Base-by-base conservation (phyloP, 2,888 invertebrate genomes). In the Timandra comae region DNA sequence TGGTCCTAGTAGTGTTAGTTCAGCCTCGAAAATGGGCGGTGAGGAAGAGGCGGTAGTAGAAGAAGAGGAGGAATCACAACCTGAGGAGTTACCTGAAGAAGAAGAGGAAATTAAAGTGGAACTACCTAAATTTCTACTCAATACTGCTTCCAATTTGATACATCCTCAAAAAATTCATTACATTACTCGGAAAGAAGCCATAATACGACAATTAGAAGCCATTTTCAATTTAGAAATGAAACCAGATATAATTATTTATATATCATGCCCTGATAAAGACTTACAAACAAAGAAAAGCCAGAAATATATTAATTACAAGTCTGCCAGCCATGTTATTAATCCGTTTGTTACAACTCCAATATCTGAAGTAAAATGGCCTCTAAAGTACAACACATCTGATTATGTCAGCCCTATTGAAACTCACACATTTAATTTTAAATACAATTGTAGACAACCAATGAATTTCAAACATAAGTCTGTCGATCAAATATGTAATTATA, bases 211-310 rank as follows among this genome's bases (percentile, higher is more conserved):
- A 56, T 41, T 76, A 21, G 39, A 67, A 33, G 55, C 64, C 31
- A n/a, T 82, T 31, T 72, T 80, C 21, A 51, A 59, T 33, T 65
- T 79, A 45, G 41, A 58, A 12, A 41, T 77, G 34, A 68, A 69
- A 41, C 85, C 88, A n/a, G 66, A 79, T 46, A 54, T 90, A 24
- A 75, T 91, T 11, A 81, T 91, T 46, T 87, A 89, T 50, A 55
- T 89, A 1, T 78, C 80, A 23, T 88, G 88, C 42, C 76, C 87
- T 12, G 86, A 88, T 41, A 60, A 59, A 30, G 90, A 90, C 52
- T 71, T 86, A n/a, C 49, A 87, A 12, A 67, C 67, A 8, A 86
- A 75, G 56, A 74, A 64, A 49, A 43, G 32, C 28, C 61, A 64
- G 28, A 76, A 66, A 46, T 80, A 58, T 48, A 46, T 68, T 10